phyloP scores from a whole-genome alignment of 2,113 vertebrate genomes.

The Macrotus californicus region DNA sequence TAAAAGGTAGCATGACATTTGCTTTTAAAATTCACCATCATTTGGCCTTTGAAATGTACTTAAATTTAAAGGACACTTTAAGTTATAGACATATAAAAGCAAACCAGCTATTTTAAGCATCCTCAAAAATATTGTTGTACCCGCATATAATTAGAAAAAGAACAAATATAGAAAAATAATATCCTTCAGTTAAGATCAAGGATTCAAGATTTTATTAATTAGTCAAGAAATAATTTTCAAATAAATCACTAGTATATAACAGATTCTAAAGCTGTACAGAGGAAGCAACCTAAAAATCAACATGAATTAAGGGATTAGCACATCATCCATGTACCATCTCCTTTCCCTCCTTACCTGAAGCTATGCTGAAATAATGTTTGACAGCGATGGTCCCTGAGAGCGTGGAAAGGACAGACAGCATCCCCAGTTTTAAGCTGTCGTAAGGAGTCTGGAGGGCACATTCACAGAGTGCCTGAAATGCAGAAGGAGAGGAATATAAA shows the following conservation, averaged over 20 bases:
- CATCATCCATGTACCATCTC: not conserved
- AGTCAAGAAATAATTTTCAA: slow-evolving; percentile 6
- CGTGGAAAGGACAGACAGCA: slow-evolving; percentile 91
- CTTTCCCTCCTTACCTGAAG: slow-evolving; percentile 82
- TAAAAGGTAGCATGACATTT: slow-evolving; percentile 44
- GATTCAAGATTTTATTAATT: not conserved
- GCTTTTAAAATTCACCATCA: slow-evolving; percentile 7
- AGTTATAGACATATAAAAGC: not conserved
- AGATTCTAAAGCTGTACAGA: not conserved
- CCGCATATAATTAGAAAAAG: not conserved
- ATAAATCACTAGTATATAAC: not conserved
- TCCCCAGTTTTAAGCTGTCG: slow-evolving; percentile 94
- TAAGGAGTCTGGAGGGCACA: slow-evolving; percentile 94
- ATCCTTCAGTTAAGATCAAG: slow-evolving; percentile 14
- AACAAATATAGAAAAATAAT: not conserved
- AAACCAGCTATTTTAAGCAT: slow-evolving; percentile 1
- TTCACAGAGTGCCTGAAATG: slow-evolving; percentile 90
- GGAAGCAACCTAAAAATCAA: not conserved
- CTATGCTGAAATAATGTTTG: slow-evolving; percentile 91
- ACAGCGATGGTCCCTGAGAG: slow-evolving; percentile 94
- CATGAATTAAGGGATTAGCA: not conserved
- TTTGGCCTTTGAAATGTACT: slow-evolving; percentile 37
- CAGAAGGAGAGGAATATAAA: not conserved
- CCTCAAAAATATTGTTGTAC: not conserved
- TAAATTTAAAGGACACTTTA: slow-evolving; percentile 33